These are phyloP conservation scores for Apodemia duryi DNA, from an alignment of 2,888 invertebrate genomes.

Conservation along the genomic window DNA sequence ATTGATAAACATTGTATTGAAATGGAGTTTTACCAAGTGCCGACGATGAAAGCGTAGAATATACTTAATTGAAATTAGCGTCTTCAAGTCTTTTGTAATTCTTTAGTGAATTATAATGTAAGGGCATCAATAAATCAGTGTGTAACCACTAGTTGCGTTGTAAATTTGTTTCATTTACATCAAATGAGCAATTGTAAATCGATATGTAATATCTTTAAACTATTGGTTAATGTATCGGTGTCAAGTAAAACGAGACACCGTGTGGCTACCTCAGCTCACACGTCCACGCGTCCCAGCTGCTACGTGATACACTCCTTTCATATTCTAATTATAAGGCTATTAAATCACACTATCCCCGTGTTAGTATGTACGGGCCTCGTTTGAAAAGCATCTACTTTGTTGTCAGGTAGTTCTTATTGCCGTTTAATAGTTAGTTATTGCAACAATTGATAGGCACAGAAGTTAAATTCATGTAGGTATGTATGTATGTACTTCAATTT, in stretches of 20 bases:
- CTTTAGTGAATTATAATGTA: neutral
- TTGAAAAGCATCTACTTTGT: too few relatives aligned
- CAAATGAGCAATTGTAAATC: constrained; percentile 55
- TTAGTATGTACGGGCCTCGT: neutral
- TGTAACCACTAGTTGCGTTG: constrained; percentile 1
- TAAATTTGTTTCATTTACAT: constrained; percentile 34
- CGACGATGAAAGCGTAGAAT: too few relatives aligned
- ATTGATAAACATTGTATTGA: too few relatives aligned
- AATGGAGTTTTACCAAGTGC: too few relatives aligned
- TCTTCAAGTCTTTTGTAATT: neutral
- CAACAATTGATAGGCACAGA: too few relatives aligned
- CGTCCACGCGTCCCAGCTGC: constrained; percentile 23
- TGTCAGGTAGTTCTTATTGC: too few relatives aligned
- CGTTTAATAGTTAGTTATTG: too few relatives aligned
- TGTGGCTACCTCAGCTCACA: constrained; percentile 58
- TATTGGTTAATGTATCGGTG: constrained; percentile 74
- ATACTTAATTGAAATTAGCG: too few relatives aligned
- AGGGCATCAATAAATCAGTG: neutral
- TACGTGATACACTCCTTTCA: constrained; percentile 23
- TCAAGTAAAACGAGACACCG: constrained; percentile 59
- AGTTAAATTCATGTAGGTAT: too few relatives aligned
- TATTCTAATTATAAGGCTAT: constrained; percentile 2
- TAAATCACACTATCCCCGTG: neutral
- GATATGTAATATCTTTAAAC: constrained; percentile 66
- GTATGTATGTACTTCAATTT: too few relatives aligned